Conservation (phyloP, 2,888 invertebrate genomes). For the Amphipyra tragopoginis region DNA sequence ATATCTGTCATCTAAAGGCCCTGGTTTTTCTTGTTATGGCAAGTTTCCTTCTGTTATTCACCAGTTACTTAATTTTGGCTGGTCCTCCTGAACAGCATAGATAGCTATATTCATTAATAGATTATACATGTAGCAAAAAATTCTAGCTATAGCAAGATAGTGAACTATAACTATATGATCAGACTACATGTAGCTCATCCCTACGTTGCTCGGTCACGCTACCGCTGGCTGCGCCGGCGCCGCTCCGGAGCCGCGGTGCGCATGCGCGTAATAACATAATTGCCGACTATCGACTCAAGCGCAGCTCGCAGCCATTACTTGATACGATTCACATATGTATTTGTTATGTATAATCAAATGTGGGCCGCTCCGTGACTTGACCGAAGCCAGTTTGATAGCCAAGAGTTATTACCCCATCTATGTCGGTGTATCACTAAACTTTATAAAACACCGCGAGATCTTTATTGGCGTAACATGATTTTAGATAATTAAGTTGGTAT, state of each 20-base stretch:
- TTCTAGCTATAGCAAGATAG: no score
- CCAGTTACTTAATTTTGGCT: no score
- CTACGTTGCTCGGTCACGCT: conserved; percentile 45
- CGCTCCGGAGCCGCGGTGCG: conserved; percentile 44
- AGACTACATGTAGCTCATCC: conserved; percentile 25
- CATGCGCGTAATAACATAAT: conserved; percentile 77
- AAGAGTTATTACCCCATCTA: background rate
- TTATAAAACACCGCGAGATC: background rate
- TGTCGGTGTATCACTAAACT: background rate
- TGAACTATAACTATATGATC: background rate
- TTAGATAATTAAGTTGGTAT: no score
- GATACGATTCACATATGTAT: conserved; percentile 32
- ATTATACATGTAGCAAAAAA: no score
- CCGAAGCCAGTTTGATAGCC: background rate
- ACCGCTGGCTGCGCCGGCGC: conserved; percentile 32
- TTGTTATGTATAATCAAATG: conserved; percentile 52
- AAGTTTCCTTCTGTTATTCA: no score
- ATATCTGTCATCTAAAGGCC: no score
- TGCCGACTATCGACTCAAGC: conserved; percentile 62
- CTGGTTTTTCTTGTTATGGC: no score
- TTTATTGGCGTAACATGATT: no score
- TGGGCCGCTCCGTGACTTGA: background rate
- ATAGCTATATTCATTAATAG: no score
- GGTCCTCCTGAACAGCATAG: no score
- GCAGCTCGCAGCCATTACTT: conserved; percentile 36